These are phyloP conservation scores for Drosophila meridionalis DNA, from an alignment of 2,888 invertebrate genomes.

Conservation along the genomic window DNA sequence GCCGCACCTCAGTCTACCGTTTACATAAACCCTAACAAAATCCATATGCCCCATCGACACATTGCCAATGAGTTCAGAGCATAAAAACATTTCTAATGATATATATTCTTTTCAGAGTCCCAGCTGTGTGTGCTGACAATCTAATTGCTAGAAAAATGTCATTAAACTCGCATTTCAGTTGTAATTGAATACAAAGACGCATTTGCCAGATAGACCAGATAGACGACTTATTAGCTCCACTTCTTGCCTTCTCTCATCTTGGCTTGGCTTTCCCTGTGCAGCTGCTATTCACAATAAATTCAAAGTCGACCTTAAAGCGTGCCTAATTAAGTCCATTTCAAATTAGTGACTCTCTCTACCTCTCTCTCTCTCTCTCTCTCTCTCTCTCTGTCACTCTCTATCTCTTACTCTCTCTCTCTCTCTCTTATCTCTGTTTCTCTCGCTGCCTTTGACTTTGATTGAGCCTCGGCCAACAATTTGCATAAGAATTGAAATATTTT, in stretches of 20 bases:
- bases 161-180: constrained; percentile 67
- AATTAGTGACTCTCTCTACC: constrained; percentile 20
- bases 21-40: background rate
- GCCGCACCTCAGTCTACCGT: background rate
- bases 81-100: constrained; percentile 16
- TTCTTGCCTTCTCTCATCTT: background rate
- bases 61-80: background rate
- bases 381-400: too few relatives aligned
- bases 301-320: constrained; percentile 51
- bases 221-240: constrained; percentile 11
- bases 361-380: background rate
- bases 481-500: constrained; percentile 63
- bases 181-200: constrained; percentile 44
- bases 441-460: constrained; percentile 34
- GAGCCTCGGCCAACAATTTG: constrained; percentile 40
- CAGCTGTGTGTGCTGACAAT: constrained; percentile 61
- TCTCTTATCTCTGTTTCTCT: background rate
- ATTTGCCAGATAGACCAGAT: constrained; percentile 16
- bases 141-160: constrained; percentile 62
- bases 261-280: background rate
- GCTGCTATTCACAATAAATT: constrained; percentile 7
- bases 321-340: constrained; percentile 50
- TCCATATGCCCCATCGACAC: background rate
- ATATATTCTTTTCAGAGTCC: constrained; percentile 20
- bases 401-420: background rate